Conservation (phyloP, 2,113 vertebrate species). For the Tapirus terrestris region DNA sequence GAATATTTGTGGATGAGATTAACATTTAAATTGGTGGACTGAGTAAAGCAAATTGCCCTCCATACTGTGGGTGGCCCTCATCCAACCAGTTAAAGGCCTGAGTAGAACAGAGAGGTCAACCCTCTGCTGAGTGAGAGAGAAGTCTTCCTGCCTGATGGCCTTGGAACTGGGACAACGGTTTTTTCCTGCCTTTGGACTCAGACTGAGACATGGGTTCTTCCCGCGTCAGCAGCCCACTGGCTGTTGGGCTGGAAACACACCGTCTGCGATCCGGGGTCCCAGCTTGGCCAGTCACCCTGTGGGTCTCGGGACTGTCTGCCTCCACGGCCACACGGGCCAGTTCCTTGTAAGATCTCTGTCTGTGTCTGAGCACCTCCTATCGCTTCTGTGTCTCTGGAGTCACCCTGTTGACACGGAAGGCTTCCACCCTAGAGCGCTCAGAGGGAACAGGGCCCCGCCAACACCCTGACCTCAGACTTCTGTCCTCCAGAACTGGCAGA, state of each 20-base stretch:
- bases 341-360: not conserved
- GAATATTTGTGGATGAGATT: not conserved
- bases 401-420: not conserved
- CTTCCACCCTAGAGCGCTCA: not conserved
- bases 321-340: not conserved
- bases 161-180: not conserved
- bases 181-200: not conserved
- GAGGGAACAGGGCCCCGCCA: not conserved
- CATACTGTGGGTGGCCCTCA: not conserved
- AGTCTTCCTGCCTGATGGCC: not conserved
- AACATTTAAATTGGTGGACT: not conserved
- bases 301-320: too few relatives aligned
- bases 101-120: not conserved
- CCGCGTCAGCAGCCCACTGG: not conserved
- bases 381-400: not conserved
- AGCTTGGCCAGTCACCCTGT: fast-evolving
- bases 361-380: fast-evolving
- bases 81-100: not conserved
- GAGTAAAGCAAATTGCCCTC: not conserved
- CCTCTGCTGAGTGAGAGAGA: not conserved
- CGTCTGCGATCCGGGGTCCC: not conserved
- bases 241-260: not conserved
- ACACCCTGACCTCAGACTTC: not conserved
- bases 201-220: not conserved
- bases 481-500: not conserved